phyloP scores from a whole-genome alignment of 1,140 invertebrate genomes.

The Cydia strobilella region DNA sequence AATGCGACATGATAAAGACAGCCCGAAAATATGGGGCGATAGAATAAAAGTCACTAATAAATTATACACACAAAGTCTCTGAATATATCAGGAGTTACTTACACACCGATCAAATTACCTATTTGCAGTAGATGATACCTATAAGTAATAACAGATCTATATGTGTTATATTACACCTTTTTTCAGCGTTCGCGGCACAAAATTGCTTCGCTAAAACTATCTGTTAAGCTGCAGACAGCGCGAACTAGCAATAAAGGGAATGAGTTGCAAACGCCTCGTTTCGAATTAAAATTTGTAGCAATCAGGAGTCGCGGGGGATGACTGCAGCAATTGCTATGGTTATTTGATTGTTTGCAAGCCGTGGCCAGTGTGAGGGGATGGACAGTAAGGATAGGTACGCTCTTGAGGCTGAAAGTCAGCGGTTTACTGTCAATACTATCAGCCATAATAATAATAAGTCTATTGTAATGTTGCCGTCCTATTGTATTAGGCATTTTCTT shows the following conservation, averaged over 20 bases:
- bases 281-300: constrained; percentile 58
- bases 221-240: constrained; percentile 22
- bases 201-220: constrained; percentile 32
- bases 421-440: neutral
- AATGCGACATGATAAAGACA: too few relatives aligned
- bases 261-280: constrained; percentile 36
- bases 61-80: too few relatives aligned
- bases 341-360: constrained; percentile 51
- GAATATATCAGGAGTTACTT: too few relatives aligned
- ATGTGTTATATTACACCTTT: neutral
- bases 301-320: constrained; percentile 52
- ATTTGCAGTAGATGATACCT: too few relatives aligned
- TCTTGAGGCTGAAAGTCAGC: neutral
- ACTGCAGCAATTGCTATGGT: constrained; percentile 38
- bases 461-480: too few relatives aligned
- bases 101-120: too few relatives aligned
- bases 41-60: too few relatives aligned
- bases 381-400: neutral
- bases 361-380: neutral
- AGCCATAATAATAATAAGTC: neutral
- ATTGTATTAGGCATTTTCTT: too few relatives aligned
- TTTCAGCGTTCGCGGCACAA: constrained; percentile 18
- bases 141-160: neutral
- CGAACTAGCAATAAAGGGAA: constrained; percentile 36
- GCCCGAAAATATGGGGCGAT: too few relatives aligned